phyloP scores from a whole-genome alignment of 2,888 invertebrate species.

The Plebejus anna region DNA sequence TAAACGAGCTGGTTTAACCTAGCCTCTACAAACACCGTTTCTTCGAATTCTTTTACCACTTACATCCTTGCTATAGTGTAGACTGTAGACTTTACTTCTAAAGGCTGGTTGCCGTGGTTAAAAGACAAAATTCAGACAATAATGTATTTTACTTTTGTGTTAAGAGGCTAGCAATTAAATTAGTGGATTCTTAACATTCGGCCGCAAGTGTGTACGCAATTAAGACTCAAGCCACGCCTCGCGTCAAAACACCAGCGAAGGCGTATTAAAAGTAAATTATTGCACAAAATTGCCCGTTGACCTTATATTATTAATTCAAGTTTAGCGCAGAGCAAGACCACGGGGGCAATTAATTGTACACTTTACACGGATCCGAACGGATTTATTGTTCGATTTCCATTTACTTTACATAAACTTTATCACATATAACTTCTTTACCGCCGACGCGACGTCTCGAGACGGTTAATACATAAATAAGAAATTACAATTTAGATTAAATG shows the following conservation, averaged over 20 bases:
- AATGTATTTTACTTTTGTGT: neutral
- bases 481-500: slow-evolving; percentile 1
- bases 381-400: slow-evolving; percentile 16
- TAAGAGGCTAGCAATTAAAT: neutral
- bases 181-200: neutral
- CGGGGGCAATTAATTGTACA: slow-evolving; percentile 17
- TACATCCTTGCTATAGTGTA: too few relatives aligned
- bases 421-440: slow-evolving; percentile 1
- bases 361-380: neutral
- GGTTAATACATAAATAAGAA: slow-evolving; percentile 3
- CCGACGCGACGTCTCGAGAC: neutral
- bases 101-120: too few relatives aligned
- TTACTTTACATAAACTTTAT: slow-evolving; percentile 23
- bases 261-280: slow-evolving; percentile 41
- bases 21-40: too few relatives aligned
- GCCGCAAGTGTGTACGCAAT: neutral
- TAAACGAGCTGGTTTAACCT: too few relatives aligned
- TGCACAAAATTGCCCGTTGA: slow-evolving; percentile 40
- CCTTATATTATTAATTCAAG: slow-evolving; percentile 26
- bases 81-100: too few relatives aligned
- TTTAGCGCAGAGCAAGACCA: slow-evolving; percentile 8
- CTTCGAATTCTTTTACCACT: too few relatives aligned
- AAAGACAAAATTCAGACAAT: too few relatives aligned
- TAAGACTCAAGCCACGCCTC: slow-evolving; percentile 35
- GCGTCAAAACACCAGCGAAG: slow-evolving; percentile 40